A percentile compares a stretch with the other conserved stretches of the same genome.
Conservation (phyloP, 2,888 invertebrate genomes). For the Amiota minor region DNA sequence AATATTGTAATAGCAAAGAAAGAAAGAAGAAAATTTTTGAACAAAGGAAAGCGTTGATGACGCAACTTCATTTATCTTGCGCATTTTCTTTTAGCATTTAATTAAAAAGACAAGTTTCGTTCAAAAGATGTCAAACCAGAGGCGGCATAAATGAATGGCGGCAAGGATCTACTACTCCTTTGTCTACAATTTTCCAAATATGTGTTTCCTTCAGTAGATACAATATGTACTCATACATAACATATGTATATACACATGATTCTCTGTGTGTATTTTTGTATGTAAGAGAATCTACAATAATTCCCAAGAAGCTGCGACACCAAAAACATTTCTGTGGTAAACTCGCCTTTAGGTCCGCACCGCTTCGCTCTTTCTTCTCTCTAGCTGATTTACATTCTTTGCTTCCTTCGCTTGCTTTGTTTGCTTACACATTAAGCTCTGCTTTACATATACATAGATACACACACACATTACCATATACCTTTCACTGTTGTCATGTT, state of each 20-base stretch:
- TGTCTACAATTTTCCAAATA: not conserved
- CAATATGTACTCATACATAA: not conserved
- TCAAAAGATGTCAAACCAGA: slow-evolving; percentile 44
- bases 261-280: slow-evolving; percentile 11
- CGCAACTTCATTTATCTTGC: slow-evolving; percentile 67
- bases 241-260: not conserved
- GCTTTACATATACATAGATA: slow-evolving; percentile 22
- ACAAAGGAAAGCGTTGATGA: not conserved
- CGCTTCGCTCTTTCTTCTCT: not conserved
- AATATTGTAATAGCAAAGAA: slow-evolving; percentile 45
- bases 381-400: not conserved
- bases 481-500: not conserved
- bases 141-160: slow-evolving; percentile 35
- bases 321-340: slow-evolving; percentile 63
- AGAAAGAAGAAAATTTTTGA: not conserved
- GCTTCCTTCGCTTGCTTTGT: not conserved
- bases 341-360: not conserved
- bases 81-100: slow-evolving; percentile 67
- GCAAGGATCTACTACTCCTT: not conserved
- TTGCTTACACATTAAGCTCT: slow-evolving; percentile 59
- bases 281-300: slow-evolving; percentile 42
- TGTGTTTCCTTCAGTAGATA: not conserved
- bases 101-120: slow-evolving; percentile 67
- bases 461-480: not conserved
- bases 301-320: slow-evolving; percentile 39